phyloP scores from a whole-genome alignment of 2,113 vertebrate species.

The Cyprinodon tularosa region DNA sequence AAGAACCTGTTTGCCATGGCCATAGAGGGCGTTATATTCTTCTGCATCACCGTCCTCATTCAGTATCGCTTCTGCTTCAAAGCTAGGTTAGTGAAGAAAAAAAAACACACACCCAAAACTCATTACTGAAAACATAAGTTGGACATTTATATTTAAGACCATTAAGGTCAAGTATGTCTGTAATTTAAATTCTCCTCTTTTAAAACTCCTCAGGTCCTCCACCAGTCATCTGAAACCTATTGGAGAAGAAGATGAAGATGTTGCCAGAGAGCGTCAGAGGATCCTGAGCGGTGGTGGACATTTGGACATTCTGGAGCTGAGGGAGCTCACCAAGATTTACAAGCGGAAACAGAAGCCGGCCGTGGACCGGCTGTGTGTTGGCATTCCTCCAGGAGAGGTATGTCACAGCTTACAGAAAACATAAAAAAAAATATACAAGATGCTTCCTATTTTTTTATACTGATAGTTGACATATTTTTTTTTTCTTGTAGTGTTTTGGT shows the following conservation, averaged over 20 bases:
- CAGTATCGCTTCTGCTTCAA: slow-evolving; percentile 97
- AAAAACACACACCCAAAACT: background rate
- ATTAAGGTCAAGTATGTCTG: background rate
- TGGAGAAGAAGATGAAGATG: slow-evolving; percentile 95
- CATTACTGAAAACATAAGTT: background rate
- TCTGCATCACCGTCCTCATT: slow-evolving; percentile 93
- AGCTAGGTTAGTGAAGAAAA: slow-evolving; percentile 80
- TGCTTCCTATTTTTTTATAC: background rate
- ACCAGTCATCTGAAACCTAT: slow-evolving; percentile 88
- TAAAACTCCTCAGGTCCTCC: slow-evolving; percentile 78
- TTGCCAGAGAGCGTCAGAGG: slow-evolving; percentile 94
- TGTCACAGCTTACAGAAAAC: background rate
- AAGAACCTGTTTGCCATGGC: slow-evolving; percentile 99
- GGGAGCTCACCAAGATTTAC: slow-evolving; percentile 95
- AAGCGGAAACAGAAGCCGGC: slow-evolving; percentile 96
- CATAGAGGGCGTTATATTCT: slow-evolving; percentile 92
- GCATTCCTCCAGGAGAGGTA: slow-evolving; percentile 97
- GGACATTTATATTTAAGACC: background rate
- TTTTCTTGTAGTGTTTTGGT: slow-evolving; percentile 89
- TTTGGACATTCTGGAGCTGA: slow-evolving; percentile 93
- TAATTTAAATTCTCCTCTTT: slow-evolving; percentile 5
- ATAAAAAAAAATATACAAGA: background rate
- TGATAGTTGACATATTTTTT: background rate
- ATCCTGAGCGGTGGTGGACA: slow-evolving; percentile 91
- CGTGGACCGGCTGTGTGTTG: slow-evolving; percentile 95